Base-by-base conservation (phyloP, 2,113 vertebrate genomes). In the Macaca nemestrina region DNA sequence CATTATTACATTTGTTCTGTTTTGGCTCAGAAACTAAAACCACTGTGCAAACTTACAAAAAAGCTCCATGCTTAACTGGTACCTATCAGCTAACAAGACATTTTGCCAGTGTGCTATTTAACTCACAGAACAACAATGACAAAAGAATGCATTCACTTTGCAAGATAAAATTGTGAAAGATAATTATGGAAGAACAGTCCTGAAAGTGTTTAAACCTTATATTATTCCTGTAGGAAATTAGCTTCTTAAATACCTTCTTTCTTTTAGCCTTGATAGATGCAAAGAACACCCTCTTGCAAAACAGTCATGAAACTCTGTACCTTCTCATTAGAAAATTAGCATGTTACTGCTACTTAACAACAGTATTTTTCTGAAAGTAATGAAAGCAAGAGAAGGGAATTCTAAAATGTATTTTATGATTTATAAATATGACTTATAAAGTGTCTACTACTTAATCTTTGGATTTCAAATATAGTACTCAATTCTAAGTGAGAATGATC, bases 161-260 rank as follows among this genome's bases (percentile, higher is more conserved):
- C 72, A 88, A 96, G 95, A 96, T 93, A 94, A 87, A 64, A 95
- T 93, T 86, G 85, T 95, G 84, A 92, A 92, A 90, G 92, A 78
- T 95, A 85, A 81, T 97, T 97, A 64, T 27, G 87, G 76, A 83
- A 96, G 94, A 93, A 89, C 81, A 90, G 32, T 8, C 70, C 64
- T 5, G 48, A 38, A 92, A n/a, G 38, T 64, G 13, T 72, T 88
- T 70, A 76, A 97, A 86, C 92, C 92, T 72, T 89, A 0, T 87
- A 96, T 98, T 97, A 97, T 73, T 95, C 57, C 94, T 57, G 81
- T 57, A 96, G 93, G 92, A 96, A 95, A 93, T 94, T 87, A 94
- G 84, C 79, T 94, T 90, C 94, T 82, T 93, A 85, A 96, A 93
- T 94, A n/a, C 32, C 13, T 90, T 94, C 90, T 86, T 95, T 94